Evolutionary conservation across 2,113 vertebrate genomes (phyloP), one percentile per base, ranked within the genome.

Genomic region (Cromileptes altivelis): DNA sequence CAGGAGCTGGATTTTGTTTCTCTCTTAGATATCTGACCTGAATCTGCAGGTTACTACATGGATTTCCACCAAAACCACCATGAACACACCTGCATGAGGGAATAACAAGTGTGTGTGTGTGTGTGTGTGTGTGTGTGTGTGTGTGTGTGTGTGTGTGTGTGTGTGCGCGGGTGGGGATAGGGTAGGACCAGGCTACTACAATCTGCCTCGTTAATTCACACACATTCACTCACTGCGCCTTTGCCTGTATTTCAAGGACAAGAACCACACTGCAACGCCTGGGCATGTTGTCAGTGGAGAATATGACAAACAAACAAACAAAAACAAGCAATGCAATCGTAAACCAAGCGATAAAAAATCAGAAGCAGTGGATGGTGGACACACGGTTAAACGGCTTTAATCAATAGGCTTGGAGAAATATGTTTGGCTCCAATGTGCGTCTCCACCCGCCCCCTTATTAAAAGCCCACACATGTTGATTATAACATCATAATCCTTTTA

Each of bases 211-310:
- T 91, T 89, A 82, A 88, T 88, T 81, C 77, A 80, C 85, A 85
- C 85, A 74, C 80, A 82, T 86, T 72, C 77, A 79, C 77, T 81
- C 78, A 85, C 80, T 84, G 80, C 90, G 75, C 78, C 90, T 90
- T 84, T 90, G 87, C 85, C 74, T 86, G 68, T 47, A 78, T 91
- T 87, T 92, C 88, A 93, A 93, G 88, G 92, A 90, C 93, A 93
- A 83, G 68, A 89, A 62, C 13, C 82, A 50, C 78, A 85, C 63
- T 47, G 85, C 88, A 87, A 82, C 47, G 73, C 40, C 75, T 69
- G 25, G 72, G 67, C 56, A 50, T 21, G 72, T 53, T 73, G 78
- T 61, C 64, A 82, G 25, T 73, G 60, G 0, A 67, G 21, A 53
- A 63, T 1, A 50, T 25, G 8, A 19, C 52, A 12, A 68, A 69